Base-by-base conservation (phyloP, 2,113 vertebrate genomes). In the Xenus cinereus region DNA sequence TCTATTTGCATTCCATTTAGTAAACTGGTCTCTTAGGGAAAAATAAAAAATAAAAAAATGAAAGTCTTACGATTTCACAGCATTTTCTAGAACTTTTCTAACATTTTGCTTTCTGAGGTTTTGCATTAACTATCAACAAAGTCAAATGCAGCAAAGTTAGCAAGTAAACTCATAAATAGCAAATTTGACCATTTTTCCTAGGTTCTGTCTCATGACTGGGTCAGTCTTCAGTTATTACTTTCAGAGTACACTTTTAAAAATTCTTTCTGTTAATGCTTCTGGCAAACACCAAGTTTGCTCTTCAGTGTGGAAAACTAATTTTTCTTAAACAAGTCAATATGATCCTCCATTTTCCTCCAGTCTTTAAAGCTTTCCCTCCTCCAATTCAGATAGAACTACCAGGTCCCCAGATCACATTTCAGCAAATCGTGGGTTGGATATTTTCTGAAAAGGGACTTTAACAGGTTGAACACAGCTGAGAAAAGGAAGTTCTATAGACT, bases 401-500 rank as follows among this genome's bases (percentile, higher is more conserved):
- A 79, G n/a, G 10, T 87, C 59, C 84, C 72, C 62, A 51, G 66
- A 84, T 56, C n/a, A 27, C 33, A 83, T 71, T 74, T 73, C 59
- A 93, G 33, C 8, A 10, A 72, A 75, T 43, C 0, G 0, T 59
- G 48, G 24, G 30, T 45, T 87, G 41, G 59, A 22, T 83, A 45
- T 81, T 94, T 85, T 97, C 46, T 90, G 86, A 97, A 64, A 33
- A 84, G 74, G 32, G 51, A 67, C 46, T 92, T 69, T 50, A 95
- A 74, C 59, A 88, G 86, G 96, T 60, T 89, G 84, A 93, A 87
- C 45, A 59, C 46, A 95, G 91, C 90, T 71, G 82, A 91, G 78
- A 46, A 51, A 71, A 96, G 78, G 77, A 89, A 93, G 90, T 97
- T 85, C 71, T 51, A 85, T 64, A 96, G 87, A 97, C 59, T 84